A percentile compares a stretch with the other conserved stretches of the same genome.
Conservation (phyloP, 2,888 invertebrate species). For the Anthophora plumipes region DNA sequence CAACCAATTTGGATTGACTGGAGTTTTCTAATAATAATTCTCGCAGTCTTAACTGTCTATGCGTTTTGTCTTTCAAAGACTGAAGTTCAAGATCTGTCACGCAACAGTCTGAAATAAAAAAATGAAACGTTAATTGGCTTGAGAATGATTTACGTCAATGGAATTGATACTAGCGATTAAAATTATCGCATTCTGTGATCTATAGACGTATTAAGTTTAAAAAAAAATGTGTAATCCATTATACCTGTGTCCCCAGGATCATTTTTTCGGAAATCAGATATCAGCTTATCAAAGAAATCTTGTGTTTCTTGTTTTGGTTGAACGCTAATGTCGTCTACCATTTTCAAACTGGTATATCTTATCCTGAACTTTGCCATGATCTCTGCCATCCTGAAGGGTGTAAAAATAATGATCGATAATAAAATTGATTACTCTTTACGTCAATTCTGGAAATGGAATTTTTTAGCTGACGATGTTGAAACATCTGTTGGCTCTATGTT, state of each 20-base stretch:
- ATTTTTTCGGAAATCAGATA: slow-evolving; percentile 88
- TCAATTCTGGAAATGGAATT: too few relatives aligned
- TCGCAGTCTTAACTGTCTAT: slow-evolving; percentile 94
- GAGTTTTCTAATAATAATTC: slow-evolving; percentile 96
- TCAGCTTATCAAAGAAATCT: slow-evolving; percentile 90
- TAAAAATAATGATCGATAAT: slow-evolving; percentile 70
- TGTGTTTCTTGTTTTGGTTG: slow-evolving; percentile 91
- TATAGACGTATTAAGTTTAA: too few relatives aligned
- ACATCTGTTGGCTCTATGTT: too few relatives aligned
- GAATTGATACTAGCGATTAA: neutral
- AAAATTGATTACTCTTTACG: neutral
- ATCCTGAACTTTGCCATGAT: slow-evolving; percentile 97
- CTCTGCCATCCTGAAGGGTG: slow-evolving; percentile 92
- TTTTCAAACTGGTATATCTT: slow-evolving; percentile 95
- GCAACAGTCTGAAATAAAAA: slow-evolving; percentile 86
- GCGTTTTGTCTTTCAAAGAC: slow-evolving; percentile 93
- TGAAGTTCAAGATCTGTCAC: slow-evolving; percentile 91
- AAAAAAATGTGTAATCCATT: neutral
- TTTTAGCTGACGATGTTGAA: too few relatives aligned
- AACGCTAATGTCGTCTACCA: slow-evolving; percentile 95
- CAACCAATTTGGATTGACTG: slow-evolving; percentile 93
- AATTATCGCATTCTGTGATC: neutral
- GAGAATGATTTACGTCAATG: neutral
- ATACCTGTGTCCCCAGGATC: slow-evolving; percentile 74
- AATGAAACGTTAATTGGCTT: neutral